Percentiles rank a stretch among this genome's conserved stretches.
phyloP scores from a whole-genome alignment of 1,140 invertebrate species.

The Calycopis cecrops region DNA sequence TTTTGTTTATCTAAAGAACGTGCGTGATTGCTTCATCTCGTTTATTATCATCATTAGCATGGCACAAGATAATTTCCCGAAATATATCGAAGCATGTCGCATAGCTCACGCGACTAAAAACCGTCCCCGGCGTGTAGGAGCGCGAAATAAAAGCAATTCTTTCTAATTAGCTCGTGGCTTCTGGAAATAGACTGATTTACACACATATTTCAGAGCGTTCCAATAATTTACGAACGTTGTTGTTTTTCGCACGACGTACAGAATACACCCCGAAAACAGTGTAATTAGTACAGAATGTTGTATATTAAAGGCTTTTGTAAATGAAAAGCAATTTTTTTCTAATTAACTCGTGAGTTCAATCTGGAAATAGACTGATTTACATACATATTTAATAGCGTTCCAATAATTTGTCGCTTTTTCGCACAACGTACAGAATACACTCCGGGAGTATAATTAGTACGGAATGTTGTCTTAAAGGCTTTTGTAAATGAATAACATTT shows the following conservation, averaged over 20 bases:
- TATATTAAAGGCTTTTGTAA: too few species aligned
- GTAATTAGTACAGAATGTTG: too few species aligned
- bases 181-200: constrained; percentile 49
- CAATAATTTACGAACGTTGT: constrained; percentile 69
- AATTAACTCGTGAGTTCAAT: constrained; percentile 38
- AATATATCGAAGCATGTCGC: too few species aligned
- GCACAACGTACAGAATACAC: constrained; percentile 25
- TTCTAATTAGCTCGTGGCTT: constrained; percentile 50
- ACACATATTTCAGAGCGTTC: constrained; percentile 52
- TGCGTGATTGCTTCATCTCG: too few species aligned
- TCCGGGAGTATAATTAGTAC: too few species aligned
- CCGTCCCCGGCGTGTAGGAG: constrained; percentile 57
- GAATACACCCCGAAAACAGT: too few species aligned
- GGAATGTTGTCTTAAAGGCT: too few species aligned
- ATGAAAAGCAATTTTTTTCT: constrained; percentile 74
- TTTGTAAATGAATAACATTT: too few species aligned
- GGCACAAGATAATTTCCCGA: too few species aligned
- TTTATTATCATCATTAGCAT: too few species aligned
- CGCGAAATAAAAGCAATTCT: constrained; percentile 73
- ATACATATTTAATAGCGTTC: constrained; percentile 51
- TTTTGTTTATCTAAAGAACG: too few species aligned
- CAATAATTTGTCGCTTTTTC: constrained; percentile 72
- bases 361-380: constrained; percentile 49
- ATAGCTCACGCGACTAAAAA: constrained; percentile 16
- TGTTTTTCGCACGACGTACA: constrained; percentile 52